Evolutionary conservation across 2,797 vertebrate genomes (phyloP), one percentile per base, ranked within the genome.

Genomic region (Emys orbicularis): DNA sequence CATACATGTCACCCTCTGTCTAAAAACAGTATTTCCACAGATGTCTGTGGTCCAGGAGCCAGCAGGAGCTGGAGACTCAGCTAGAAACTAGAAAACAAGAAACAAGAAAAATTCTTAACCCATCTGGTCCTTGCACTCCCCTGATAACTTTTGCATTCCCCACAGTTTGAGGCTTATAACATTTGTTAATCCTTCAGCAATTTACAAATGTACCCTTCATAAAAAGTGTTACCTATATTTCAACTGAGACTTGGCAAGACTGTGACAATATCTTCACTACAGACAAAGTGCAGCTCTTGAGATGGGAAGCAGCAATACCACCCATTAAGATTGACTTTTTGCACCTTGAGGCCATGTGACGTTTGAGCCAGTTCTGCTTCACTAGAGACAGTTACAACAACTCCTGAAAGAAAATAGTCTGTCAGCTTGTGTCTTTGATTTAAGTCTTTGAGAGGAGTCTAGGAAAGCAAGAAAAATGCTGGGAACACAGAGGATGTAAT

Each of bases 211-310:
- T 3, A 4, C 9, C 50, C 13, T 57, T 8, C 57, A 41, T 1
- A 16, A 11, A 37, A 4, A 29, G 25, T 10, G 6, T 79, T 44
- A 3, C 37, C 56, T 76, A 18, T 52, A 31, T 25, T 83, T 79
- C 0, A 0, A 11, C 53, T 44, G 76, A 86, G 88, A 5, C 15
- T 12, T 37, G 1, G 12, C 41, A 27, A 0, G 3, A 29, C 15
- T 89, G 82, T 81, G 34, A 49, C 13, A 1, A 2, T 50, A 21
- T 15, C 72, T 88, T 8, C 41, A 27, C 72, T 44, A 74, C 10
- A 41, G 11, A 13, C 18, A 27, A 27, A 37, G 72, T 76, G 41
- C 72, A 27, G 72, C 23, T 54, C 25, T 9, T 16, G 8, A 79
- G 81, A 16, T 3, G 15, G 52, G 82, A 29, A 1, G 72, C 6